phyloP scores from a whole-genome alignment of 2,888 invertebrate species.

The Tigriopus californicus region DNA sequence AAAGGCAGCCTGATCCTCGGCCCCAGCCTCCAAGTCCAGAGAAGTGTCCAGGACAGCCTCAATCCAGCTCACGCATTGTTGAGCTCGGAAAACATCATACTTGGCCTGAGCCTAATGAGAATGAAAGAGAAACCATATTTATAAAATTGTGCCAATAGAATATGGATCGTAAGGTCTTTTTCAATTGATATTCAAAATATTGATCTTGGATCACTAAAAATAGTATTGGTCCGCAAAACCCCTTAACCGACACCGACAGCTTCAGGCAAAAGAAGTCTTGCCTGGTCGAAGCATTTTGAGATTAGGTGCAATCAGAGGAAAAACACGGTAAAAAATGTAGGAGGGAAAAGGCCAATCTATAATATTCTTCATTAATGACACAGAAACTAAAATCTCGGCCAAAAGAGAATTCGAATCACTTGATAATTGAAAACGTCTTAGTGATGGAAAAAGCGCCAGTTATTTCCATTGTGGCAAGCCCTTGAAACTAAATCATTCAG shows the following conservation, averaged over 20 bases:
- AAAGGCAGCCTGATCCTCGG: conserved; percentile 28
- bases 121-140: neutral
- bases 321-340: no score
- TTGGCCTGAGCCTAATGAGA: conserved; percentile 30
- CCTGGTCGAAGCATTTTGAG: no score
- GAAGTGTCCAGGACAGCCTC: conserved; percentile 26
- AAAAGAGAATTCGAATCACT: no score
- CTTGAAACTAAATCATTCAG: no score
- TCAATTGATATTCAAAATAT: neutral
- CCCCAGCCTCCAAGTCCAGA: conserved; percentile 23
- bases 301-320: no score
- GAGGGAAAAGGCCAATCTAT: no score
- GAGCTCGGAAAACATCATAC: conserved; percentile 30
- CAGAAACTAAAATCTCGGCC: no score
- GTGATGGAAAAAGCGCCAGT: no score
- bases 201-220: neutral
- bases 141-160: neutral
- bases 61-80: conserved; percentile 31
- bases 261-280: no score
- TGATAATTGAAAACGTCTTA: no score
- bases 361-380: no score
- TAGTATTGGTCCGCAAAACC: neutral
- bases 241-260: neutral
- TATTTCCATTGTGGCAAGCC: no score
- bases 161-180: neutral